These are phyloP conservation scores for Himalopsyche anomala DNA, from an alignment of 2,888 invertebrate genomes.

Conservation along the genomic window DNA sequence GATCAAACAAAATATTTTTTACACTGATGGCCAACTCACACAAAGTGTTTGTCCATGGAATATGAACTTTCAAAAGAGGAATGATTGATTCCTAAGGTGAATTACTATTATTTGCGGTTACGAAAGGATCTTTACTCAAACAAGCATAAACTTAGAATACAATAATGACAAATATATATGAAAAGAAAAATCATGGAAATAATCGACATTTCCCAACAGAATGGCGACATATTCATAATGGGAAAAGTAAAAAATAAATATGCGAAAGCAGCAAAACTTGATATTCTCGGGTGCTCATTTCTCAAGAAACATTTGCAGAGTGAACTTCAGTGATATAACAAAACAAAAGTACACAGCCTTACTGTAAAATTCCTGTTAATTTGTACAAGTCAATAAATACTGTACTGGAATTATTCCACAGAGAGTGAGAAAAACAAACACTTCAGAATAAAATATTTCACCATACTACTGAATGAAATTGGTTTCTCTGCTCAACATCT, in stretches of 20 bases:
- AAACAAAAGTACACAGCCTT: constrained; percentile 45
- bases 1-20: constrained; percentile 18
- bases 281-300: constrained; percentile 52
- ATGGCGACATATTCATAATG: constrained; percentile 11
- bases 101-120: no score
- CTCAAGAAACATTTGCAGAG: constrained; percentile 63
- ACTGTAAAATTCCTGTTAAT: constrained; percentile 53
- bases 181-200: neutral
- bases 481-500: constrained; percentile 26
- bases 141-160: no score
- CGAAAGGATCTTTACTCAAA: no score
- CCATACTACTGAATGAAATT: constrained; percentile 4
- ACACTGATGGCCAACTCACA: no score
- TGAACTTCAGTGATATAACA: constrained; percentile 62
- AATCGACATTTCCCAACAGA: constrained; percentile 65
- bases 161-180: no score
- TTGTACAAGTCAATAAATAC: constrained; percentile 4
- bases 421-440: constrained; percentile 18
- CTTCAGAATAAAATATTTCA: constrained; percentile 29
- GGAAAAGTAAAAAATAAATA: constrained; percentile 15
- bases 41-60: no score
- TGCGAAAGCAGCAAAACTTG: constrained; percentile 52
- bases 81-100: no score
- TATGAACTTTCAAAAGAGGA: no score
- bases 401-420: constrained; percentile 16